Conservation (phyloP, 2,797 vertebrate genomes). For the Hydrophis major region DNA sequence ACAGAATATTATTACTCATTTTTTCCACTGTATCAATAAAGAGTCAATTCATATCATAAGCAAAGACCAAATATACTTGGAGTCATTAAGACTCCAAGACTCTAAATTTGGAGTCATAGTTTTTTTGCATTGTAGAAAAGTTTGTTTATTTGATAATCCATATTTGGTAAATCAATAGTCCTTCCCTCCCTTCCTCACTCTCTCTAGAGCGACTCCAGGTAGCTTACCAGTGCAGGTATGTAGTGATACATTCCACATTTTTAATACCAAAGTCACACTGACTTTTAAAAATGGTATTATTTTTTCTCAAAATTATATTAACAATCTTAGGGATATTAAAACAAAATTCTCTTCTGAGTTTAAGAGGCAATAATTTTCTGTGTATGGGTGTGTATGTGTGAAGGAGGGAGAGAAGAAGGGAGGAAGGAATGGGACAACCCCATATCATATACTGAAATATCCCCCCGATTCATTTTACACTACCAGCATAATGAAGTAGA, state of each 20-base stretch:
- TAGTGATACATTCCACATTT: not conserved
- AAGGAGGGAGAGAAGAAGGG: not conserved
- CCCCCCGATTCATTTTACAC: not conserved
- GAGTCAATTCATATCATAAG: not conserved
- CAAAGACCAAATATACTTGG: not conserved
- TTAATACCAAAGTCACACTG: not conserved
- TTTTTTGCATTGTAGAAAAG: not conserved
- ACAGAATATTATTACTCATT: not conserved
- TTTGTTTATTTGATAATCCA: not conserved
- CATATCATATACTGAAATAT: not conserved
- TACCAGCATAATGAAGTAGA: not conserved
- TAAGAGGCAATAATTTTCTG: not conserved
- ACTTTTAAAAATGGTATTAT: not conserved
- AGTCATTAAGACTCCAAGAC: not conserved
- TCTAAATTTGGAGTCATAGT: not conserved
- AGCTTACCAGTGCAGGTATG: not conserved
- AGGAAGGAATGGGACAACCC: not conserved
- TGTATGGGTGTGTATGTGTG: not conserved
- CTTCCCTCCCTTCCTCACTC: not conserved
- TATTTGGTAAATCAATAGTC: not conserved
- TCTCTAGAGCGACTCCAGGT: not conserved
- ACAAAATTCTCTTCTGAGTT: not conserved
- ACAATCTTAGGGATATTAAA: not conserved
- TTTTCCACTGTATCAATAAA: not conserved
- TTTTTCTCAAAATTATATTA: not conserved